Conservation (phyloP, 2,888 invertebrate species). For the Euzophera pinguis region DNA sequence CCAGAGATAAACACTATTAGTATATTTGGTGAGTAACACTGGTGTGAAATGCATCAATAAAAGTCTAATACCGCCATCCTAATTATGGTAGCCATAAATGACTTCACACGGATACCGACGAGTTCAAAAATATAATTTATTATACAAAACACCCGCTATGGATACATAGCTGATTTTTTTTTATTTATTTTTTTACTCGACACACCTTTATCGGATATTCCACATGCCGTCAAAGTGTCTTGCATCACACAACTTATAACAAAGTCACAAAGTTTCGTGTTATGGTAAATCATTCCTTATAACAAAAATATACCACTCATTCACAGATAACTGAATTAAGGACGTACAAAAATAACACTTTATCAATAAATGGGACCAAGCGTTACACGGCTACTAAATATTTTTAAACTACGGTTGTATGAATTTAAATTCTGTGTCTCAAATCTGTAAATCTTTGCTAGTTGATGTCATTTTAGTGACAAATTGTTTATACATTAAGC, state of each 20-base stretch:
- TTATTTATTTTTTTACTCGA: slow-evolving; percentile 2
- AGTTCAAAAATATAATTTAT: too few relatives aligned
- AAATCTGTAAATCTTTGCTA: not conserved
- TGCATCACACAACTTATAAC: slow-evolving; percentile 59
- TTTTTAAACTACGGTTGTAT: slow-evolving; percentile 51
- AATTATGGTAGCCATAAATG: too few relatives aligned
- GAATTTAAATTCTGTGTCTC: slow-evolving; percentile 23
- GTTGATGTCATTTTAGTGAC: not conserved
- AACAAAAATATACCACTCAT: slow-evolving; percentile 49
- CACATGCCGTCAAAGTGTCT: slow-evolving; percentile 33
- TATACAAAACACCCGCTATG: too few relatives aligned
- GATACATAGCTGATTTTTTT: not conserved
- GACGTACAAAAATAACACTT: slow-evolving; percentile 58
- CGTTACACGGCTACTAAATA: slow-evolving; percentile 56
- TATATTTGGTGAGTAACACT: too few relatives aligned
- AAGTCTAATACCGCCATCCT: too few relatives aligned
- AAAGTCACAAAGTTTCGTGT: slow-evolving; percentile 54
- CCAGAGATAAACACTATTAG: too few relatives aligned
- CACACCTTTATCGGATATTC: slow-evolving; percentile 25
- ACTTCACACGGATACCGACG: too few relatives aligned
- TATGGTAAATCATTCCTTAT: slow-evolving; percentile 63
- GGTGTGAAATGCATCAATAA: too few relatives aligned
- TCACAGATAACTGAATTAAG: slow-evolving; percentile 51
- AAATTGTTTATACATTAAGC: not conserved
- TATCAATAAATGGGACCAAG: slow-evolving; percentile 54